These are phyloP conservation scores for Belgica antarctica DNA, from an alignment of 2,888 invertebrate genomes.

Conservation along the genomic window DNA sequence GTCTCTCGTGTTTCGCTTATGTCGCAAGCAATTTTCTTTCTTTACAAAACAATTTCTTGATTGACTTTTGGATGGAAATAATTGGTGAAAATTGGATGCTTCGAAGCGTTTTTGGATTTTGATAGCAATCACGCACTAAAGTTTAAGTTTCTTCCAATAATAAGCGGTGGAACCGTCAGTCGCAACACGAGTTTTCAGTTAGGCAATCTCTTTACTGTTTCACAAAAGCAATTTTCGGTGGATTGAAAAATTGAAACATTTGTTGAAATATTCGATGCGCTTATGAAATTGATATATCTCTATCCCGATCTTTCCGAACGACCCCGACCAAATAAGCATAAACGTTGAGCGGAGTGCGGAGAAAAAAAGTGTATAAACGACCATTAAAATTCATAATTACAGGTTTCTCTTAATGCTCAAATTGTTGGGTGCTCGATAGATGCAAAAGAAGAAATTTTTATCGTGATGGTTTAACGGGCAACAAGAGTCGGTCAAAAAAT, in stretches of 20 bases:
- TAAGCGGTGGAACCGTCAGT: background rate
- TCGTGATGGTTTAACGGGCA: background rate
- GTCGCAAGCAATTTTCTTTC: slow-evolving; percentile 27
- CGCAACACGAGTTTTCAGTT: slow-evolving; percentile 22
- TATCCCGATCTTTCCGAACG: slow-evolving; percentile 13
- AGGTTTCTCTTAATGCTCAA: slow-evolving; percentile 40
- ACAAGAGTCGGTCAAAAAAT: background rate
- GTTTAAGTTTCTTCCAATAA: background rate
- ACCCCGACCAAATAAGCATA: background rate
- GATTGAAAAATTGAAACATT: slow-evolving; percentile 15
- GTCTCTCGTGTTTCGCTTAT: slow-evolving; percentile 21
- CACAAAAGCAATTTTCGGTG: background rate
- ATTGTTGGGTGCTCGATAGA: slow-evolving; percentile 1
- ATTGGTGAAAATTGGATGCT: slow-evolving; percentile 15
- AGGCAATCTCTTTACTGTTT: slow-evolving; percentile 13
- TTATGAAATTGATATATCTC: slow-evolving; percentile 38
- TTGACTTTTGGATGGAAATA: background rate
- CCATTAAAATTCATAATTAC: slow-evolving; percentile 40
- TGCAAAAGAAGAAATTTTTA: background rate
- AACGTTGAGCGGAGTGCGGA: slow-evolving; percentile 11
- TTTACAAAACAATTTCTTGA: slow-evolving; percentile 8
- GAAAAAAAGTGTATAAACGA: slow-evolving; percentile 31
- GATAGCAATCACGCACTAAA: slow-evolving; percentile 26
- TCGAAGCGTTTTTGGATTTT: background rate
- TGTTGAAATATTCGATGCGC: slow-evolving; percentile 37